Evolutionary conservation across 2,113 vertebrate genomes (phyloP).

Genomic region (Menura novaehollandiae): DNA sequence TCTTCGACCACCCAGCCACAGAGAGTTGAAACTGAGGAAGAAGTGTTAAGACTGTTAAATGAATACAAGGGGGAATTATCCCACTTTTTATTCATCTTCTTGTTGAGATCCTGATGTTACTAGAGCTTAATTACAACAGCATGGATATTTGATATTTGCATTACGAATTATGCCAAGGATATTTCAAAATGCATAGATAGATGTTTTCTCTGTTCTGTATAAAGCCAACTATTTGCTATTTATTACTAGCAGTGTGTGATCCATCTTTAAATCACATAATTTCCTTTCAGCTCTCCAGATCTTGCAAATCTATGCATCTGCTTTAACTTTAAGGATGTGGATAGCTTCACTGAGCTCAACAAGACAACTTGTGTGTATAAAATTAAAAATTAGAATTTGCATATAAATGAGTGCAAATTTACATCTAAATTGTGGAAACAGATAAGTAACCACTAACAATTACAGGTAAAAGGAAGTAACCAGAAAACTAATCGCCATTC

Average conservation of each 20-base stretch:
- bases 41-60: neutral
- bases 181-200: slow-evolving; percentile 29
- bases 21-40: neutral
- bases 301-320: slow-evolving; percentile 31
- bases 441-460: neutral
- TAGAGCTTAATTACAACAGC: slow-evolving; percentile 23
- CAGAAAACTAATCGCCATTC: neutral
- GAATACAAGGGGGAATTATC: neutral
- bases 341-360: neutral
- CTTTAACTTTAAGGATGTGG: slow-evolving; percentile 4
- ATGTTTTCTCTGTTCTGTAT: neutral
- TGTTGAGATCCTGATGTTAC: neutral
- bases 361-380: neutral
- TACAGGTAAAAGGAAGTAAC: neutral
- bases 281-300: slow-evolving; percentile 18
- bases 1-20: neutral
- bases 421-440: neutral
- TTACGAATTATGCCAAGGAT: slow-evolving; percentile 17
- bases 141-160: slow-evolving; percentile 7
- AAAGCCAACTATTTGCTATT: slow-evolving; percentile 39
- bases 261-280: slow-evolving; percentile 16
- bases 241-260: slow-evolving; percentile 22
- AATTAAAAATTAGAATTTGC: neutral
- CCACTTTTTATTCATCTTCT: neutral
- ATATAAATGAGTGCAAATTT: neutral